Evolutionary conservation across 2,113 vertebrate genomes (phyloP).

Genomic region (Conger conger): DNA sequence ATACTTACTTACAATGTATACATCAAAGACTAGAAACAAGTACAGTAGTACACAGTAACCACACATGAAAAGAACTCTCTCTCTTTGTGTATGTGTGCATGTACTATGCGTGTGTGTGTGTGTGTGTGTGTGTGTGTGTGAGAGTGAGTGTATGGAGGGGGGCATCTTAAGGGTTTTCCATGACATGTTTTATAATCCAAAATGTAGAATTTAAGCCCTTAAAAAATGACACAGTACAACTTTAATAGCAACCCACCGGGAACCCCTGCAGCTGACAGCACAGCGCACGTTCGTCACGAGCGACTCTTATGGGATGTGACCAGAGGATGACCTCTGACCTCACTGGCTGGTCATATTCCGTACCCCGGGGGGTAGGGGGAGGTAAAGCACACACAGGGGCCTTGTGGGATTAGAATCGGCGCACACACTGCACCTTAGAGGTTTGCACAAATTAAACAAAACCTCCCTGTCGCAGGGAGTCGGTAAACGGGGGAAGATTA

Average conservation of each 20-base stretch:
- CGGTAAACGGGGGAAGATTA: neutral
- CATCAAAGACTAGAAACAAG: no score
- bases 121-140: no score
- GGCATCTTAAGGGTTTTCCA: no score
- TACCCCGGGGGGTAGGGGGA: conserved; percentile 8
- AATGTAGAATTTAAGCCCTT: neutral
- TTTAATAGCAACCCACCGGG: neutral
- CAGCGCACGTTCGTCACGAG: neutral
- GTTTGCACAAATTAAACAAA: neutral
- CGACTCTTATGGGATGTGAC: neutral
- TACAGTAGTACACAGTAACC: no score
- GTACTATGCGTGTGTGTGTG: no score
- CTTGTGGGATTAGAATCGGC: neutral
- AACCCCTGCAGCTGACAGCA: neutral
- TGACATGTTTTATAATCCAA: neutral
- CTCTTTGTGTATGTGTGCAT: no score
- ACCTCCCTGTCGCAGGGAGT: neutral
- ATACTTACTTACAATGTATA: no score
- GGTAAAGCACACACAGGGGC: neutral
- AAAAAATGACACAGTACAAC: neutral
- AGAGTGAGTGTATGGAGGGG: neutral
- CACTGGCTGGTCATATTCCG: neutral
- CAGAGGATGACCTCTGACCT: neutral
- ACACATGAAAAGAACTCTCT: no score
- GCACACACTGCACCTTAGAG: neutral